Base-by-base conservation (phyloP, 2,113 vertebrate genomes). In the Ptilorrhoa leucosticta region DNA sequence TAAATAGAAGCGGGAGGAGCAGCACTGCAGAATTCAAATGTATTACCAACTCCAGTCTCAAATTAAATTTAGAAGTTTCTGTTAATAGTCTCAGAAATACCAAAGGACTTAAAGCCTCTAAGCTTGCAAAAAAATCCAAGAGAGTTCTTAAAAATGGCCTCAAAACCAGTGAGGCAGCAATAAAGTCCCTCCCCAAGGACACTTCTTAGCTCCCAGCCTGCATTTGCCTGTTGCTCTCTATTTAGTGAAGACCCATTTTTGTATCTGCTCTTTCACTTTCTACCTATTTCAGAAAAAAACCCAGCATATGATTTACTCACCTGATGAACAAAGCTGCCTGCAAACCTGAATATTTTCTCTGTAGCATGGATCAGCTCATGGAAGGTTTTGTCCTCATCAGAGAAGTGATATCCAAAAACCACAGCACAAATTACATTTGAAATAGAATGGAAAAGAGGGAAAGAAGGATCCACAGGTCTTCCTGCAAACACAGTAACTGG, bases 351-450 rank as follows among this genome's bases (percentile, higher is more conserved):
- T 65, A 97, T 15, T 20, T 77, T 51, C 80, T 93, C 57, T 1
- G 80, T 95, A 73, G 86, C 88, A 53, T 3, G 64, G 47, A 94
- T 91, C 81, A 98, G 47, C 54, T 97, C 88, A n/a, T 80, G 92
- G 75, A 97, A 97, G 77, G 90, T 96, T 82, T 96, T 60, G 42
- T 97, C 97, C 27, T 97, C 94, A 5, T 61, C 87, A 78, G 95
- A 88, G 78, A 97, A 97, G 63, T 57, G 75, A 80, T 77, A 92
- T 66, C 97, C 94, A 66, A 97, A 97, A 66, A 97, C 80, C 8
- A 98, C 37, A 64, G 79, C 85, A 92, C 90, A 94, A 42, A 87
- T 98, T 31, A 97, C 96, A 70, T 97, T 97, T 66, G 95, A 89
- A 12, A 89, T 94, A 57, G 96, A 70, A 69, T 91, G 95, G 70